Conservation (phyloP, 2,888 invertebrate species). For the Ferrisia virgata region DNA sequence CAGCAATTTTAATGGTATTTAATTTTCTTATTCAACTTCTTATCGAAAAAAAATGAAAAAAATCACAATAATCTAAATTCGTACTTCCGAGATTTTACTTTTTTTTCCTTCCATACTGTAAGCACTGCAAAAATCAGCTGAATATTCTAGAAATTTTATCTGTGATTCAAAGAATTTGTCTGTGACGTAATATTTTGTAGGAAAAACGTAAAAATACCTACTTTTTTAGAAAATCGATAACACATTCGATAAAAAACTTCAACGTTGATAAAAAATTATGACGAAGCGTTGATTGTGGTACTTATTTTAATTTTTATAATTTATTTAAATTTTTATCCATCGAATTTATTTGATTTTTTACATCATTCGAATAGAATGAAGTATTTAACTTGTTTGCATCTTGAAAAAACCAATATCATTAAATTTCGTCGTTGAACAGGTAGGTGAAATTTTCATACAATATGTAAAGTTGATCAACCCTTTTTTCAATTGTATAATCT, state of each 20-base stretch:
- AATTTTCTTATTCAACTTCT: background rate
- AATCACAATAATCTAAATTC: no score
- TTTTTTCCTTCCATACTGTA: background rate
- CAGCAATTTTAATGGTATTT: background rate
- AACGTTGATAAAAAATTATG: slow-evolving; percentile 15
- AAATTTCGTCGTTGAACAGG: background rate
- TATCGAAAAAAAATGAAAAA: no score
- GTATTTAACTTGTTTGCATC: background rate
- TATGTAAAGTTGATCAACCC: background rate
- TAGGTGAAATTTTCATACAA: background rate
- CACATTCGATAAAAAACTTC: slow-evolving; percentile 6
- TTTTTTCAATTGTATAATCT: background rate
- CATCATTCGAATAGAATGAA: background rate
- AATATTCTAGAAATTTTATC: slow-evolving; percentile 4
- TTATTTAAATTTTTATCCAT: background rate
- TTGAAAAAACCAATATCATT: background rate
- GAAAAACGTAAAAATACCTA: background rate
- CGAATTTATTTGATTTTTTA: background rate
- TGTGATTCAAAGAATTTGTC: background rate
- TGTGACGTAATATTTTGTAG: background rate
- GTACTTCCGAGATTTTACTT: no score
- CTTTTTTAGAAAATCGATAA: background rate
- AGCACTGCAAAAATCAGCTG: background rate
- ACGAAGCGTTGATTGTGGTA: background rate
- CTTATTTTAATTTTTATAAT: background rate